Base-by-base conservation (phyloP, 2,113 vertebrate species). In the Marmota flaviventris region DNA sequence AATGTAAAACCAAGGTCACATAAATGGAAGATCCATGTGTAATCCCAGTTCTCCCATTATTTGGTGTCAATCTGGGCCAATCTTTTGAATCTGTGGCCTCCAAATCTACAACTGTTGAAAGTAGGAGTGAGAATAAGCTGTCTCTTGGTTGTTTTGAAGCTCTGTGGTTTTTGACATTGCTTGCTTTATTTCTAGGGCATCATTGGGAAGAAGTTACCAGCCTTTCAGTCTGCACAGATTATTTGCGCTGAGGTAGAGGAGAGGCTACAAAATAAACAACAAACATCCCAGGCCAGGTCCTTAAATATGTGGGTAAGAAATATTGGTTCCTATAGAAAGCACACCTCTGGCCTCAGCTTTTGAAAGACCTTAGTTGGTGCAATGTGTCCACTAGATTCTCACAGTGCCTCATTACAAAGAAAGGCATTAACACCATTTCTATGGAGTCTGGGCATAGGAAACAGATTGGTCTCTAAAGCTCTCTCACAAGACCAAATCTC, bases 121-220 rank as follows among this genome's bases (percentile, higher is more conserved):
- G n/a, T 0, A 29, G 20, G n/a, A 4, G 13, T 65, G 51, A 93
- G 63, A 53, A 77, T 73, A 78, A 76, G 45, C 53, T 81, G n/a
- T 11, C n/a, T n/a, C 61, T 56, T 12, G 13, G 70, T 58, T 34
- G n/a, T 85, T 56, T 16, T 85, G 61, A 27, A 63, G 32, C 53
- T 25, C 34, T 10, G 3, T 3, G 14, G 27, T 78, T 89, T 93
- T 75, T 56, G 2, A 61, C 69, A 53, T 67, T 73, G 75, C 53
- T 69, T 85, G 32, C 34, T 91, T 94, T 93, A 89, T 72, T 93
- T 96, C 45, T 29, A 90, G 51, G 32, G 27, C 10, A 90, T 92
- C 72, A 69, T 22, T 42, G 67, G 65, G 88, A 92, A 88, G n/a
- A 91, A 56, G 7, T 24, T 27, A 45, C 63, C 42, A 18, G 65